Percentiles rank a stretch among this genome's conserved stretches.
Conservation (phyloP, 2,113 vertebrate species). For the Antechinus flavipes region DNA sequence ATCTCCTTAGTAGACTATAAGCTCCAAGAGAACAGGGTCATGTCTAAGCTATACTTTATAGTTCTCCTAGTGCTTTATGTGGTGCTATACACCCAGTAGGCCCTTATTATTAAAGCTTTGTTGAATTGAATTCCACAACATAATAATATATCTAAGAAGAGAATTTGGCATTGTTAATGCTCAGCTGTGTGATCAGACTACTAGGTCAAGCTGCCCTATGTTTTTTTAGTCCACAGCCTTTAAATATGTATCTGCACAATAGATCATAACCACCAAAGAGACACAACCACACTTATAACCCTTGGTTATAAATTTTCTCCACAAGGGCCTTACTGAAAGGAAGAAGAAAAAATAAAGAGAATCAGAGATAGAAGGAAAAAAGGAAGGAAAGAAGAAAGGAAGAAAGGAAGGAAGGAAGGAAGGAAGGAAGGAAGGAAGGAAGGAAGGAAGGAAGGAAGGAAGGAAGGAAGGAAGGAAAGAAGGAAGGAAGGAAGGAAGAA, state of each 20-base stretch:
- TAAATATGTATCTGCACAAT: constrained; percentile 38
- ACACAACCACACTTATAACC: constrained; percentile 1
- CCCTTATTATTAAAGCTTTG: not conserved
- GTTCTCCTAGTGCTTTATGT: not conserved
- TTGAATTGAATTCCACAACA: constrained; percentile 12
- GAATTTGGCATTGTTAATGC: constrained; percentile 21
- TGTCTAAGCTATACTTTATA: not conserved
- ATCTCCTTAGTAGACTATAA: not conserved
- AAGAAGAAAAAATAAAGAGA: not conserved
- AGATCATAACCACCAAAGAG: constrained; percentile 46
- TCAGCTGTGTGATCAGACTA: constrained; percentile 23
- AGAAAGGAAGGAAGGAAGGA: not conserved
- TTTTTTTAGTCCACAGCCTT: constrained; percentile 20
- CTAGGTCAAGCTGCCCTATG: constrained; percentile 18
- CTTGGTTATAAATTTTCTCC: constrained; percentile 37
- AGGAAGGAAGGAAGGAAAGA: not conserved
- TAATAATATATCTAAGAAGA: constrained; percentile 46
- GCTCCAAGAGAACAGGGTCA: not conserved
- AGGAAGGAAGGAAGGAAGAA: not conserved
- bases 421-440: not conserved
- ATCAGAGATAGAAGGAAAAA: no score
- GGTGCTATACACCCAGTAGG: not conserved
- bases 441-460: no score
- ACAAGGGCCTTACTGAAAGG: constrained; percentile 16
- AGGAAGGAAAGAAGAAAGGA: not conserved